A percentile compares a stretch with the other conserved stretches of the same genome.
These are phyloP conservation scores for Heteronetta atricapilla DNA, from an alignment of 2,113 vertebrate species.

Conservation along the genomic window DNA sequence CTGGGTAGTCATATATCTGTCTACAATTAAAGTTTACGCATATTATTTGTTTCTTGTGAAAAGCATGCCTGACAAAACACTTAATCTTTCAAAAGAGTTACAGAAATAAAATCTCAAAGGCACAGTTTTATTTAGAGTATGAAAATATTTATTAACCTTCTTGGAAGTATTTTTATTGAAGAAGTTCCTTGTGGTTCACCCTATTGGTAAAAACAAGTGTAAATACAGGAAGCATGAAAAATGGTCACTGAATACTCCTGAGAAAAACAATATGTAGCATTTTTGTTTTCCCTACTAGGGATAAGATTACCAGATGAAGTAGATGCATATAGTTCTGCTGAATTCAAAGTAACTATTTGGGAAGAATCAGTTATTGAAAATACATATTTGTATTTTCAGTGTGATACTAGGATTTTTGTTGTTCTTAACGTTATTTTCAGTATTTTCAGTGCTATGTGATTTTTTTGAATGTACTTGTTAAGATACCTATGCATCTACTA, in stretches of 20 bases:
- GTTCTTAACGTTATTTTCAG: neutral
- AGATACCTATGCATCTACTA: neutral
- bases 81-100: constrained; percentile 35
- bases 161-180: constrained; percentile 13
- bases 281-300: neutral
- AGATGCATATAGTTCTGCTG: neutral
- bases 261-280: neutral
- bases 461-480: neutral
- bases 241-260: neutral
- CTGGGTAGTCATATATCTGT: neutral
- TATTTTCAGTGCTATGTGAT: neutral
- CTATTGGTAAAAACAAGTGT: neutral
- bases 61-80: constrained; percentile 26
- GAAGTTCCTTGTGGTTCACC: constrained; percentile 21
- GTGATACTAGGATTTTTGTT: neutral
- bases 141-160: constrained; percentile 46
- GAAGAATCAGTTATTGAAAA: neutral
- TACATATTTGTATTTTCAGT: neutral
- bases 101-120: constrained; percentile 42
- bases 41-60: neutral
- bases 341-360: neutral
- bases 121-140: constrained; percentile 12
- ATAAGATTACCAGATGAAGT: neutral
- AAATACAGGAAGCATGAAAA: constrained; percentile 19
- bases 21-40: constrained; percentile 38